Evolutionary conservation across 1,140 invertebrate species (phyloP).

Genomic region (Leptonema lineaticorne): DNA sequence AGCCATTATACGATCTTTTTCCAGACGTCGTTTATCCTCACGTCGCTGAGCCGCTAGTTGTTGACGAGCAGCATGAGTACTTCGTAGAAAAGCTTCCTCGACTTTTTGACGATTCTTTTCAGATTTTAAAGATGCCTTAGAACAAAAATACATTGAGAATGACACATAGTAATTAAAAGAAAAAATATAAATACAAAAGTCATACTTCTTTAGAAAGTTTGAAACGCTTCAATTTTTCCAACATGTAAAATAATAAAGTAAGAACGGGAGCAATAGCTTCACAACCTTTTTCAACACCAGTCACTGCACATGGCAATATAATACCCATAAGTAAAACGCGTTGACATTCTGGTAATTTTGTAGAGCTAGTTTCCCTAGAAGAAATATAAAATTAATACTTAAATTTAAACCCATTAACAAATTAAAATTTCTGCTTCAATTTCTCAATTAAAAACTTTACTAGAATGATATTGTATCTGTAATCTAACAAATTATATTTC

Average conservation of each 20-base stretch:
- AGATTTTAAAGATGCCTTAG: constrained; percentile 80
- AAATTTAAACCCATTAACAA: no score
- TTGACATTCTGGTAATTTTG: constrained; percentile 73
- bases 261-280: constrained; percentile 79
- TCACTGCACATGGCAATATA: constrained; percentile 71
- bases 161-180: constrained; percentile 7
- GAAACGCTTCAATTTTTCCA: constrained; percentile 89
- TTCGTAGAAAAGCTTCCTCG: constrained; percentile 90
- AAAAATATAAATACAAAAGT: constrained; percentile 40
- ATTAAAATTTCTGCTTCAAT: no score
- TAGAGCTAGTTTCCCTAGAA: constrained; percentile 55
- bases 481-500: no score
- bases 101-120: constrained; percentile 91
- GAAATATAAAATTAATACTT: constrained; percentile 16
- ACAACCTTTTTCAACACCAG: constrained; percentile 60
- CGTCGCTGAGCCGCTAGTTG: constrained; percentile 74
- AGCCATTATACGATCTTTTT: constrained; percentile 85
- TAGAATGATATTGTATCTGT: no score
- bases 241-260: constrained; percentile 85
- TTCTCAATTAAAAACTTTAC: no score
- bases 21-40: constrained; percentile 79
- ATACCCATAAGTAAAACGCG: constrained; percentile 83
- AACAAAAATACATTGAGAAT: constrained; percentile 13
- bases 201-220: constrained; percentile 91
- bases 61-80: constrained; percentile 87